Evolutionary conservation across 30 jellyfish, hydroid and myxozoan genomes (phyloP), one percentile per base, ranked within the genome.

Genomic region (Catostylus mosaicus): DNA sequence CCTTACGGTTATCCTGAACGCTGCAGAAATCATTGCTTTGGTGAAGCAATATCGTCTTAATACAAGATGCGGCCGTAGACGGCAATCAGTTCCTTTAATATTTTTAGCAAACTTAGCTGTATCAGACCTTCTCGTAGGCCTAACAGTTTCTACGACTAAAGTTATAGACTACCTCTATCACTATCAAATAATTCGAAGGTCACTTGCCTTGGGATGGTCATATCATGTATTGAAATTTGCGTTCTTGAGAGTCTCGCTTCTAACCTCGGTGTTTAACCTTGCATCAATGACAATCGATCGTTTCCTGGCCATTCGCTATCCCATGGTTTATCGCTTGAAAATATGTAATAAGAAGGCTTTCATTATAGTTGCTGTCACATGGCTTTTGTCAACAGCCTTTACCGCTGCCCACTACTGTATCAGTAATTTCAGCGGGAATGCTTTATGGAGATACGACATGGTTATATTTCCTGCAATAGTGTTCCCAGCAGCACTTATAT

Each of bases 51-150:
- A 65, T 68, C 56, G 62, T 4, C 35, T 46, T 46, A 72, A 45
- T 30, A 72, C 19, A 19, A 34, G 68, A 26, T 20, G 47, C 37
- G 71, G 89, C 22, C 14, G 23, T 19, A 37, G 45, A 32, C 35
- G 73, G 66, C 79, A 78, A 24, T 50, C 80, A 0, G 30, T 52
- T 12, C 76, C 93, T 31, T 35, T 59, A 7, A 69, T 83, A 36
- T 70, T 40, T 54, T 48, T 83, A n/a, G 43, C 63, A 27, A 83
- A 83, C 47, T 57, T 83, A 3, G 86, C 93, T 2, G 20, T 43
- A 22, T 83, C 93, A 24, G 93, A 83, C 62, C n/a, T 71, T 19
- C 62, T 71, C 30, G 93, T 83, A 1, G 93, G 93, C 11, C 29
- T 71, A 11, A 68, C 71, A 4, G 81, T 69, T 1, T 4, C 59